Percentiles rank a stretch among this genome's conserved stretches.
Evolutionary conservation across 1,140 invertebrate species (phyloP).

Genomic region (Nasonia vitripennis): DNA sequence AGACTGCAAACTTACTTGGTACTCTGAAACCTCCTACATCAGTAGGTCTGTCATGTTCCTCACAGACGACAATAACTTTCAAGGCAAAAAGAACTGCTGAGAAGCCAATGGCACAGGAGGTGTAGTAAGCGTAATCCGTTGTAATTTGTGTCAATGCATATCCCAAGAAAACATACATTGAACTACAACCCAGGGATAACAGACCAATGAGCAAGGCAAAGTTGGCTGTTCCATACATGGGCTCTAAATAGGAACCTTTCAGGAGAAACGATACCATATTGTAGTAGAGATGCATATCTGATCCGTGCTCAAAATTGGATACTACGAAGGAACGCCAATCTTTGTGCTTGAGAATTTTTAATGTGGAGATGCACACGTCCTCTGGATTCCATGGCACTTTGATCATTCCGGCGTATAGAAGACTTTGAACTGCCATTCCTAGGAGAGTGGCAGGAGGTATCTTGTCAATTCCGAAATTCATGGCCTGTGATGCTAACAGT

Average conservation of each 20-base stretch:
- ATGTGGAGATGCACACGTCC: slow-evolving; percentile 79
- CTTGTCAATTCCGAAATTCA: slow-evolving; percentile 77
- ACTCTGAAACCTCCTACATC: slow-evolving; percentile 77
- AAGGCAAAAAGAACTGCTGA: slow-evolving; percentile 81
- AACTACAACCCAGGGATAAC: slow-evolving; percentile 76
- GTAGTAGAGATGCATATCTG: slow-evolving; percentile 85
- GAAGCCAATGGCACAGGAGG: slow-evolving; percentile 82
- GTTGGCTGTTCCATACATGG: slow-evolving; percentile 76
- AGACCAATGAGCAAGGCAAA: slow-evolving; percentile 77
- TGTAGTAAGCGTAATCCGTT: slow-evolving; percentile 71
- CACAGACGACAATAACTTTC: slow-evolving; percentile 79
- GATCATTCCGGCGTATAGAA: slow-evolving; percentile 74
- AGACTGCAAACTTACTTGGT: slow-evolving; percentile 79
- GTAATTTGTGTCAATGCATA: slow-evolving; percentile 67
- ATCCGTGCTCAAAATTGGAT: slow-evolving; percentile 81
- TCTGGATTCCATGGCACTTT: slow-evolving; percentile 76
- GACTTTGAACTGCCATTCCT: slow-evolving; percentile 73
- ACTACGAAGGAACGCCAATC: slow-evolving; percentile 79
- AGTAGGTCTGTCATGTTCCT: slow-evolving; percentile 70
- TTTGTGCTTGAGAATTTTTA: slow-evolving; percentile 74
- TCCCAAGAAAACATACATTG: slow-evolving; percentile 75
- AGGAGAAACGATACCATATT: slow-evolving; percentile 84
- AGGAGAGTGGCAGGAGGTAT: slow-evolving; percentile 81
- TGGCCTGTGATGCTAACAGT: slow-evolving; percentile 65
- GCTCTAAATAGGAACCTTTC: slow-evolving; percentile 80